phyloP scores from a whole-genome alignment of 2,113 vertebrate genomes.

The Pygathrix nemaeus region DNA sequence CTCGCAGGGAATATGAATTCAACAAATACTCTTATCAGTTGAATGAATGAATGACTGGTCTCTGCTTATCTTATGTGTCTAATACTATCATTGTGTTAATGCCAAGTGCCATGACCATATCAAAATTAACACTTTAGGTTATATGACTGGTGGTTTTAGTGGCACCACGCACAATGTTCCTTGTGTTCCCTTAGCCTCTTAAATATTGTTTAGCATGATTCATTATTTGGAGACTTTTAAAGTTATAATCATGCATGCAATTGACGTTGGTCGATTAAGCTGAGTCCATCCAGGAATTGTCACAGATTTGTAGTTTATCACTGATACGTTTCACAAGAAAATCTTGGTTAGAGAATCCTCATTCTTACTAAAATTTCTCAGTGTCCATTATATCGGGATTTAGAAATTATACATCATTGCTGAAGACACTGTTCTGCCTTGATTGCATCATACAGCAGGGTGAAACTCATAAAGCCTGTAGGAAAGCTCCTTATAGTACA shows the following conservation, averaged over 20 bases:
- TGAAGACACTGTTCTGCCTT: too few relatives aligned
- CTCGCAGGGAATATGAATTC: background rate
- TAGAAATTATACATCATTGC: background rate
- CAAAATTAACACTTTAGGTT: background rate
- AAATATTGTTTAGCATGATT: background rate
- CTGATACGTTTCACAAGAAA: constrained; percentile 57
- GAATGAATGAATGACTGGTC: background rate
- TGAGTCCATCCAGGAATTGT: constrained; percentile 54
- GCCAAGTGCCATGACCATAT: rapidly evolving
- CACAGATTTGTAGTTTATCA: background rate
- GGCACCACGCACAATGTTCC: rapidly evolving
- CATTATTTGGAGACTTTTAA: background rate
- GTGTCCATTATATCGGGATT: background rate
- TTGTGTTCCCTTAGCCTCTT: background rate
- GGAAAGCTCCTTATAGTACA: background rate
- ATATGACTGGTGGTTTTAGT: too few relatives aligned
- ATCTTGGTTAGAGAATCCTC: constrained; percentile 24
- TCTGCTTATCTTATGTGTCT: background rate
- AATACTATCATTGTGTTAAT: too few relatives aligned
- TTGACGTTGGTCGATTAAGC: constrained; percentile 20
- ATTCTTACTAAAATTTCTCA: background rate
- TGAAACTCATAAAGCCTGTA: background rate
- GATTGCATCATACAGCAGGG: too few relatives aligned
- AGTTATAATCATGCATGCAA: background rate
- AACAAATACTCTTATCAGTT: rapidly evolving